phyloP scores from a whole-genome alignment of 2,113 vertebrate genomes.

The Syngnathus typhle region DNA sequence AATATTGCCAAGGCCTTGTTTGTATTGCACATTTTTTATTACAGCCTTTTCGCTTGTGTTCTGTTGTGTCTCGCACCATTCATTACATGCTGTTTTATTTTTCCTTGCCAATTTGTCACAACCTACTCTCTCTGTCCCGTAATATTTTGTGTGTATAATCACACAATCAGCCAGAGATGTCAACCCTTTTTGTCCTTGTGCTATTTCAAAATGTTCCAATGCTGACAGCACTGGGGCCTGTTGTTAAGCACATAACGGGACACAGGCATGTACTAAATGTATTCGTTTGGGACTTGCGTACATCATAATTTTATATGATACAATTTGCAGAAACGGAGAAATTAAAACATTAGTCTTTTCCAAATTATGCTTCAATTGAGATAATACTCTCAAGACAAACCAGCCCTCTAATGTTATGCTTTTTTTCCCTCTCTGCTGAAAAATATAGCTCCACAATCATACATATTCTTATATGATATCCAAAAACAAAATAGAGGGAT shows the following conservation, averaged over 20 bases:
- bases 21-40: constrained; percentile 56
- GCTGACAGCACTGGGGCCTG: neutral
- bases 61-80: constrained; percentile 45
- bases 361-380: constrained; percentile 11
- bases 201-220: neutral
- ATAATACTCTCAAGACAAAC: constrained; percentile 21
- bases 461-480: neutral
- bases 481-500: neutral
- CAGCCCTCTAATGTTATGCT: constrained; percentile 18
- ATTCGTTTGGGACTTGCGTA: neutral
- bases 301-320: neutral
- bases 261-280: neutral
- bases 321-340: neutral
- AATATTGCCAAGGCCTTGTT: constrained; percentile 61
- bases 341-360: neutral
- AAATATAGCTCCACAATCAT: neutral
- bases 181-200: constrained; percentile 2
- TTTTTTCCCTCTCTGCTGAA: neutral
- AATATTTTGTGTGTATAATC: constrained; percentile 41
- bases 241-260: neutral
- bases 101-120: constrained; percentile 17
- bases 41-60: constrained; percentile 32
- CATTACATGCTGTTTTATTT: constrained; percentile 32
- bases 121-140: constrained; percentile 24
- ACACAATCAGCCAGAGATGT: constrained; percentile 12